Evolutionary conservation across 2,888 invertebrate genomes (phyloP).

Genomic region (Plemyria rubiginata): DNA sequence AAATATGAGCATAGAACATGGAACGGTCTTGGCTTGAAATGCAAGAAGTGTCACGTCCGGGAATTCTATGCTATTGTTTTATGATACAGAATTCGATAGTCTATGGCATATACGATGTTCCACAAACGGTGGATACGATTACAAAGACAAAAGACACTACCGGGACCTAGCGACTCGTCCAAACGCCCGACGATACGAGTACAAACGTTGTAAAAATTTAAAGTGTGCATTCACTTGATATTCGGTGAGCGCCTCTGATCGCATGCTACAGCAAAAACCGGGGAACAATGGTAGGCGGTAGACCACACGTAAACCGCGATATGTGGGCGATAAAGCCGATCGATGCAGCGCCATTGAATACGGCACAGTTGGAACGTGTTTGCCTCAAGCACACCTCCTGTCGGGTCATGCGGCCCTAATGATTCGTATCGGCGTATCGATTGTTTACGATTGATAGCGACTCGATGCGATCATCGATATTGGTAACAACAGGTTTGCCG

Average conservation of each 20-base stretch:
- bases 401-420: constrained; percentile 35
- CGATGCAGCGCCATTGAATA: constrained; percentile 33
- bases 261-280: constrained; percentile 33
- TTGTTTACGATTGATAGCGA: constrained; percentile 35
- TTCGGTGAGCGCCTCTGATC: constrained; percentile 33
- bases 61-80: background rate
- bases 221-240: constrained; percentile 35
- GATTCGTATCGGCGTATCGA: constrained; percentile 35
- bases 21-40: background rate
- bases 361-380: constrained; percentile 16
- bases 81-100: constrained; percentile 7
- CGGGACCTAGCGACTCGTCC: constrained; percentile 16
- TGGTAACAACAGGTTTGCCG: constrained; percentile 18
- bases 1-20: too few relatives aligned
- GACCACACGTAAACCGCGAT: constrained; percentile 37
- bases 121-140: constrained; percentile 17
- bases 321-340: constrained; percentile 36
- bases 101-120: constrained; percentile 20
- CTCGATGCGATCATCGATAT: constrained; percentile 28
- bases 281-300: constrained; percentile 36
- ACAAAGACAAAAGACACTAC: constrained; percentile 33
- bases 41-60: background rate
- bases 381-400: constrained; percentile 36
- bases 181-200: constrained; percentile 24
- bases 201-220: constrained; percentile 34